Evolutionary conservation across 2,888 invertebrate species (phyloP).

Genomic region (Thereva nobilitata): DNA sequence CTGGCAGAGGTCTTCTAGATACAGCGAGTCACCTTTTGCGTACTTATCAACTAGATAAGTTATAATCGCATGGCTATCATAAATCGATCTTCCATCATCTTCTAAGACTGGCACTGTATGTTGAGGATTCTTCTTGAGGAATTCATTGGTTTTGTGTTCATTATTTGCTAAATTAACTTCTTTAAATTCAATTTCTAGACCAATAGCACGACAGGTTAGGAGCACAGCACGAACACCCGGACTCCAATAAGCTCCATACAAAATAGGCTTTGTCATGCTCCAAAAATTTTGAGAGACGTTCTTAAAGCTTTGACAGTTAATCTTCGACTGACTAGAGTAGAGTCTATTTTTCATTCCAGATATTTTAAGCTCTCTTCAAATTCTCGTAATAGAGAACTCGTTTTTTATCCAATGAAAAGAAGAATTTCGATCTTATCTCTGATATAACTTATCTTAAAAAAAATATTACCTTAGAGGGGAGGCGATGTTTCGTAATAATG

Average conservation of each 20-base stretch:
- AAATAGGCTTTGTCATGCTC: constrained; percentile 47
- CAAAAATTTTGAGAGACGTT: constrained; percentile 43
- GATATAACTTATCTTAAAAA: too few species aligned
- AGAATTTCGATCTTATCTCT: too few species aligned
- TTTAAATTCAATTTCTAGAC: constrained; percentile 43
- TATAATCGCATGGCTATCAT: constrained; percentile 54
- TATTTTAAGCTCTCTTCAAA: too few species aligned
- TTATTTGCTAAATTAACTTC: constrained; percentile 45
- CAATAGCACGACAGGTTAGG: constrained; percentile 48
- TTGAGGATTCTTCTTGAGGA: constrained; percentile 39
- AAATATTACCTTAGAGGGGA: too few species aligned
- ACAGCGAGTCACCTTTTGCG: constrained; percentile 48
- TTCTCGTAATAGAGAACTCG: too few species aligned
- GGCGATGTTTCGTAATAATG: too few species aligned
- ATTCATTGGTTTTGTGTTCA: constrained; percentile 48
- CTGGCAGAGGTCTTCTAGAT: constrained; percentile 56
- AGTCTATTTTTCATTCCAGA: too few species aligned
- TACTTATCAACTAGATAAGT: constrained; percentile 51
- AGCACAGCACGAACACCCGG: constrained; percentile 50
- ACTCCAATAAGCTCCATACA: constrained; percentile 48
- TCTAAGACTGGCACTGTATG: constrained; percentile 50
- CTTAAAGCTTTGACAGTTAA: too few species aligned
- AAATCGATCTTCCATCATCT: constrained; percentile 48
- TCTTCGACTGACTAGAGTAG: too few species aligned
- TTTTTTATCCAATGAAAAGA: too few species aligned